phyloP scores from a whole-genome alignment of 2,888 invertebrate species.

The Phalera bucephala region DNA sequence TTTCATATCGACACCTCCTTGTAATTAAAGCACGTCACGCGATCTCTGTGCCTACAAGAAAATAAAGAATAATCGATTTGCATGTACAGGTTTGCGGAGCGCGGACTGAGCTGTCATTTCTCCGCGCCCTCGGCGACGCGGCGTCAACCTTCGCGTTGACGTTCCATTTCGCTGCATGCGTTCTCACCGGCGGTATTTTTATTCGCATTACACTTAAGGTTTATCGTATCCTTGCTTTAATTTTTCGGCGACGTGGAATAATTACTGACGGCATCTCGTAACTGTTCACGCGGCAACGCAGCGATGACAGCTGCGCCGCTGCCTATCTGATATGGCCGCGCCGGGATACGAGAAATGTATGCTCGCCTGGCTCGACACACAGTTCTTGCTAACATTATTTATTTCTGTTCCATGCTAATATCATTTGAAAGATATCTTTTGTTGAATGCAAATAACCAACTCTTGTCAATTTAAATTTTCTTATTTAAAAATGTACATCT shows the following conservation, averaged over 20 bases:
- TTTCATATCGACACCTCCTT: conserved; percentile 77
- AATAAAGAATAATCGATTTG: conserved; percentile 75
- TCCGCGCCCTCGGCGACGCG: conserved; percentile 56
- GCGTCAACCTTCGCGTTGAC: conserved; percentile 58
- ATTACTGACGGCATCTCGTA: conserved; percentile 62
- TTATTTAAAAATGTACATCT: neutral
- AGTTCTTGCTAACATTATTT: conserved; percentile 17
- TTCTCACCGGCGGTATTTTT: conserved; percentile 55
- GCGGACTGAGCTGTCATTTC: conserved; percentile 56
- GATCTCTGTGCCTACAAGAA: conserved; percentile 59
- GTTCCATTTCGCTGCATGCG: conserved; percentile 62
- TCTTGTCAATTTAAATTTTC: neutral
- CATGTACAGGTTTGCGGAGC: conserved; percentile 62
- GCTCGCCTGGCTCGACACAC: conserved; percentile 11
- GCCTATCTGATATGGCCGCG: conserved; percentile 52
- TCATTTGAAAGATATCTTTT: conserved; percentile 21
- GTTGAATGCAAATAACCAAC: neutral
- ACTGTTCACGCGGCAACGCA: conserved; percentile 60
- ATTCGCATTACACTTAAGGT: conserved; percentile 54
- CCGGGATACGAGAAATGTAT: conserved; percentile 30
- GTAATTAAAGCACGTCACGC: conserved; percentile 78
- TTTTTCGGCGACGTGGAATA: conserved; percentile 73
- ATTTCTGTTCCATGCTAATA: conserved; percentile 22
- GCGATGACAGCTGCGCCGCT: conserved; percentile 58
- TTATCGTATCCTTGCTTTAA: conserved; percentile 69